Evolutionary conservation across 2,888 invertebrate genomes (phyloP).

Genomic region (Diploptera punctata): DNA sequence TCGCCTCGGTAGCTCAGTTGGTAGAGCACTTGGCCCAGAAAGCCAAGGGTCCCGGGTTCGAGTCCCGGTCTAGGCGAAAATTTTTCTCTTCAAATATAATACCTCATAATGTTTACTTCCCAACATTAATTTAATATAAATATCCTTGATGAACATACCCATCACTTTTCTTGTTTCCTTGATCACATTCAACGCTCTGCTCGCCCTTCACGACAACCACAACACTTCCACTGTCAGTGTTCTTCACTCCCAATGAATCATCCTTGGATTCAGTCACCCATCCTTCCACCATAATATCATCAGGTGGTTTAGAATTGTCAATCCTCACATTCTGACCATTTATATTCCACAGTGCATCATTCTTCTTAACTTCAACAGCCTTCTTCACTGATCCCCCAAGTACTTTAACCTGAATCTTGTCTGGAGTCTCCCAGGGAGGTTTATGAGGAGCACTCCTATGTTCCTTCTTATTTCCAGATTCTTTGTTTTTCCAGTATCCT

Average conservation of each 20-base stretch:
- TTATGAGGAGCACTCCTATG: neutral
- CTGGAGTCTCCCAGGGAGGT: neutral
- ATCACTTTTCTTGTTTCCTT: neutral
- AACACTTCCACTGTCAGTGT: neutral
- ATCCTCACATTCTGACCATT: slow-evolving; percentile 19
- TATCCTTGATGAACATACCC: too few species aligned
- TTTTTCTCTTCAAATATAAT: too few species aligned
- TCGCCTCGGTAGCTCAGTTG: too few species aligned
- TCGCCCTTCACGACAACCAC: neutral
- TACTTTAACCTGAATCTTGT: slow-evolving; percentile 4
- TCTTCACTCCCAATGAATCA: neutral
- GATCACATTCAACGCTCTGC: neutral
- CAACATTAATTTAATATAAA: too few species aligned
- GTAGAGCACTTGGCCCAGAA: too few species aligned
- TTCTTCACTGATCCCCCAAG: neutral
- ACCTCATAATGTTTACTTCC: too few species aligned
- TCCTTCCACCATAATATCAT: neutral
- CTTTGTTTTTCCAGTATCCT: slow-evolving; percentile 21
- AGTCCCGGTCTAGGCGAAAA: too few species aligned
- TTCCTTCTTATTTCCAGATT: neutral
- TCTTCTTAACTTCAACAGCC: neutral
- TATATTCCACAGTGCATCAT: slow-evolving; percentile 13
- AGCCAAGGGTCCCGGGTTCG: too few species aligned
- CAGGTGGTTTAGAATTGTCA: neutral
- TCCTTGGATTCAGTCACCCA: neutral